Base-by-base conservation (phyloP, 2,888 invertebrate species). In the Kuschelorhynchus macadamiae region DNA sequence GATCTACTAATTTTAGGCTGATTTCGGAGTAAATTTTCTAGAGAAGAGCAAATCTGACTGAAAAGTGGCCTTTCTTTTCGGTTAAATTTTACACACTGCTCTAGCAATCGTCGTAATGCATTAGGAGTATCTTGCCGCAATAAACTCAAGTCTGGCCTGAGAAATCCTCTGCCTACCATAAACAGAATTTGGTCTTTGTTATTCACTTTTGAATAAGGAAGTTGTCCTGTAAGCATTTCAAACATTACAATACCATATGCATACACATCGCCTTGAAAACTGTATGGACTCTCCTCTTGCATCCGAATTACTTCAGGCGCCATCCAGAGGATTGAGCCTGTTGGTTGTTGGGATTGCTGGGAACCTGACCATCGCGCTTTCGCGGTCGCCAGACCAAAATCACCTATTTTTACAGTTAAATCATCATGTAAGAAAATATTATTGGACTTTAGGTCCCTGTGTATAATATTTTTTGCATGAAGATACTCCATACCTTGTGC, bases 401-500 rank as follows among this genome's bases (percentile, higher is more conserved):
- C 98, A 11, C 99, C 99, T 71, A 99, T 99, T 87, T 99, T 99
- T n/a, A 99, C 98, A 0, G 96, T 96, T 82, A 96, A 88, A 85
- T 98, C 97, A 81, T 98, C 98, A 81, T 98, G 94, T 79, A 99
- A 87, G 85, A 99, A 99, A 81, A 99, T 99, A 83, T 99, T 99
- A 84, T 98, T 98, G 70, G 98, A 97, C 86, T 99, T 99, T 79
- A 99, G 88, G 87, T 99, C 99, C 81, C 99, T 85, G 80, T 97
- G 99, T 80, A 99, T 98, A 66, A 99, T 99, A 80, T 95, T 96
- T n/a, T 87, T 98, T 16, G 98, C 98, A 85, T 99, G 99, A 72
- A 99, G 87, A 82, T 99, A 99, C 85, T 98, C 98, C 98, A 99
- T 98, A 78, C 99, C 99, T 86, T 98, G 98, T 46, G 98, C 96